Conservation (phyloP, 2,797 vertebrate genomes). For the Oryzias sinensis region DNA sequence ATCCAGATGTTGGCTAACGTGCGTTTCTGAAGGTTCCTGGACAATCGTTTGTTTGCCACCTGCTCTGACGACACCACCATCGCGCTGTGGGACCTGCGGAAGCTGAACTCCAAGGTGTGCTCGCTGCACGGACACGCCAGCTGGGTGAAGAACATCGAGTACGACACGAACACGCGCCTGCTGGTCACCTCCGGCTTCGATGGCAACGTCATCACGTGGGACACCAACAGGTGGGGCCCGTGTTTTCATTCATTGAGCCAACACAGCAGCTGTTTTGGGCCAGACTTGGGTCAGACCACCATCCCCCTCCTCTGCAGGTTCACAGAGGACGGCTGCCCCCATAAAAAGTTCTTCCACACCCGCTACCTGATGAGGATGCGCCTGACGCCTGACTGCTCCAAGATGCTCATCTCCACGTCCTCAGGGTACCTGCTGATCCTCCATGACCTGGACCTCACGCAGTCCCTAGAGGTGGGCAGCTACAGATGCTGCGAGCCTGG, state of each 20-base stretch:
- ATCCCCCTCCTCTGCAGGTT: conserved; percentile 75
- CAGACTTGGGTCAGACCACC: too few species aligned
- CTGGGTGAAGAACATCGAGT: conserved; percentile 99
- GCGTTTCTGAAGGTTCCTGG: conserved; percentile 86
- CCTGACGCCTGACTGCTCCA: conserved; percentile 96
- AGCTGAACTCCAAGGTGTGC: conserved; percentile 94
- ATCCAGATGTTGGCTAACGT: background rate
- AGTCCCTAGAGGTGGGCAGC: conserved; percentile 96
- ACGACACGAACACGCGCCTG: conserved; percentile 94
- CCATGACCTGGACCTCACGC: conserved; percentile 96
- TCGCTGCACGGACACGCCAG: conserved; percentile 96
- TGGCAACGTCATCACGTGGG: conserved; percentile 98
- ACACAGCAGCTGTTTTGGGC: too few species aligned
- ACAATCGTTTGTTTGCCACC: conserved; percentile 96
- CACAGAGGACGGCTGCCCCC: conserved; percentile 97
- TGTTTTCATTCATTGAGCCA: too few species aligned
- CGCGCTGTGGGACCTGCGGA: conserved; percentile 95
- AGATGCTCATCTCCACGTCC: conserved; percentile 98
- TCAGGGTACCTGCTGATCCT: conserved; percentile 97
- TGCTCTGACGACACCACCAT: conserved; percentile 99
- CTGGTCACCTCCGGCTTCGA: conserved; percentile 97
- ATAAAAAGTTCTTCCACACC: conserved; percentile 99
- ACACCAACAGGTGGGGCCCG: conserved; percentile 89
- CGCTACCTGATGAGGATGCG: conserved; percentile 99
- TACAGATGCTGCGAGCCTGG: conserved; percentile 93